These are phyloP conservation scores for Tenthredo livida DNA, from an alignment of 2,888 invertebrate genomes.

Conservation along the genomic window DNA sequence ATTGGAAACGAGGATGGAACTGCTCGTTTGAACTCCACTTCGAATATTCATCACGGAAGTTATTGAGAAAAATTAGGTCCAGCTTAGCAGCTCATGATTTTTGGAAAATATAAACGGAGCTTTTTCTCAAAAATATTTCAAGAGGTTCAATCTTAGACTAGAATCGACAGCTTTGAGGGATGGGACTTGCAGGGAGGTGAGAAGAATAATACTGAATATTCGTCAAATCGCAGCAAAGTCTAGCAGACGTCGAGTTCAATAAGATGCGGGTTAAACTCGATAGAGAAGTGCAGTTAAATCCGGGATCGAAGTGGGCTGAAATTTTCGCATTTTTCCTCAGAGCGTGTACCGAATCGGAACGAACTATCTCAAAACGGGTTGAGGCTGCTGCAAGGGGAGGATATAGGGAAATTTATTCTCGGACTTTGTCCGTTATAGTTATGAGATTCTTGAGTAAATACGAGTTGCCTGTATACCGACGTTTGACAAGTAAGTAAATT, in stretches of 20 bases:
- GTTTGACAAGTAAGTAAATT: slow-evolving; percentile 49
- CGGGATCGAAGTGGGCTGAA: not conserved
- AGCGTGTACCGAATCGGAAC: not conserved
- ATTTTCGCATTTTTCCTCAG: not conserved
- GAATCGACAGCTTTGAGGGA: not conserved
- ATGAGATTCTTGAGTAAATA: not conserved
- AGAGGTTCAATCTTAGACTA: not conserved
- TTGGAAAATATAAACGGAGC: not conserved
- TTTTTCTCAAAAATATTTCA: not conserved
- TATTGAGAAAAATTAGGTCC: not conserved
- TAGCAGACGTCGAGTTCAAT: not conserved
- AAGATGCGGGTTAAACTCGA: not conserved
- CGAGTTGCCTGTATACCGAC: not conserved
- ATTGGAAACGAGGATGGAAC: not conserved
- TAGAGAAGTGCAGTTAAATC: not conserved
- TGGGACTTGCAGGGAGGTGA: not conserved
- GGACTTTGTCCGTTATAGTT: not conserved
- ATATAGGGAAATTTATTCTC: slow-evolving; percentile 20
- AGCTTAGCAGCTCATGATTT: not conserved
- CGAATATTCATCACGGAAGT: not conserved
- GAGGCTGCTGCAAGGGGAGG: not conserved
- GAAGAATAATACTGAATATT: not conserved
- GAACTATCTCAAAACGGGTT: not conserved
- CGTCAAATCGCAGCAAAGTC: not conserved
- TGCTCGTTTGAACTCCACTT: not conserved